Conservation (phyloP, 2,113 vertebrate species). For the Rhinoderma darwinii region DNA sequence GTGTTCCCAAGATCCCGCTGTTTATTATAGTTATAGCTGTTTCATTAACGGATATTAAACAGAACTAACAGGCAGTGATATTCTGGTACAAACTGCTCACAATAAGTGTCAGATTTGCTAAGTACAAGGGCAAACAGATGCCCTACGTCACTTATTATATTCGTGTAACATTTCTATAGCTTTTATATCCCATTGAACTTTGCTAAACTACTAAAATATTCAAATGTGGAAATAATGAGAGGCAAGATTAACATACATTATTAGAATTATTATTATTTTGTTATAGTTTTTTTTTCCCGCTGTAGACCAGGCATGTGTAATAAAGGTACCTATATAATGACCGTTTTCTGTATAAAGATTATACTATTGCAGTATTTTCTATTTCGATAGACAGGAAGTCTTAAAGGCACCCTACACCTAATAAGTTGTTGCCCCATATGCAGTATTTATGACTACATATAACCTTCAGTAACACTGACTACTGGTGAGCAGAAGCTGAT, state of each 20-base stretch:
- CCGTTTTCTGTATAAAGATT: not conserved
- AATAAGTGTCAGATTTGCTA: conserved; percentile 61
- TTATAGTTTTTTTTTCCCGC: not conserved
- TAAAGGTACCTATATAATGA: not conserved
- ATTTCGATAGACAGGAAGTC: not conserved
- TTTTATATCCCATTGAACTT: not conserved
- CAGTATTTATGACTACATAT: too few relatives aligned
- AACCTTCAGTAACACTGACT: too few relatives aligned
- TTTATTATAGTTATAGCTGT: conserved; percentile 65
- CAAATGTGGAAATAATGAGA: not conserved
- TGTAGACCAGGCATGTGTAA: not conserved
- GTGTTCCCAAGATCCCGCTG: conserved; percentile 70
- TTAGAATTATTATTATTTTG: not conserved
- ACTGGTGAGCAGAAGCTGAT: too few relatives aligned
- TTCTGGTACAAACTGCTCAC: conserved; percentile 53
- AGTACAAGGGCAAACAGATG: conserved; percentile 55
- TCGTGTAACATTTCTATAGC: not conserved
- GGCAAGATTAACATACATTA: not conserved
- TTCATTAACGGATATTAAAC: conserved; percentile 72
- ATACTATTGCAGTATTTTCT: not conserved
- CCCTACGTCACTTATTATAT: not conserved
- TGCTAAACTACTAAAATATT: not conserved
- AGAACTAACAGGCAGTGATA: conserved; percentile 66
- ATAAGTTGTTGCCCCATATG: not conserved
- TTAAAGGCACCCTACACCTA: not conserved